Conservation (phyloP, 2,888 invertebrate genomes). For the Pocota personata region DNA sequence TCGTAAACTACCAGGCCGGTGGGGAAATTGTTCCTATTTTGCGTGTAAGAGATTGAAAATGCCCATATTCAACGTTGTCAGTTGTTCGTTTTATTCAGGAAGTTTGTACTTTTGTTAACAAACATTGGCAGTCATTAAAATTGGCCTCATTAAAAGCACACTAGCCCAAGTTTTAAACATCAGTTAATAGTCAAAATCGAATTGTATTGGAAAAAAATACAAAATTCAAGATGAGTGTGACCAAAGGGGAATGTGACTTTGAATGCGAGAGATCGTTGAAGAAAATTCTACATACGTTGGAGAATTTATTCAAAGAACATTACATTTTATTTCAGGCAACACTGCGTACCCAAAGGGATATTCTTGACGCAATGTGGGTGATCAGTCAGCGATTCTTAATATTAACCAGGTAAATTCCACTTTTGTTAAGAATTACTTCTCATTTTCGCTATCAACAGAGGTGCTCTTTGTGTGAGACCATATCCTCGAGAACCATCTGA, state of each 20-base stretch:
- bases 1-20: background rate
- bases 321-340: background rate
- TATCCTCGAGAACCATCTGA: constrained; percentile 27
- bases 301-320: constrained; percentile 22
- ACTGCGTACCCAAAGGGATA: background rate
- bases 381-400: constrained; percentile 46
- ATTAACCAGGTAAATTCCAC: constrained; percentile 22
- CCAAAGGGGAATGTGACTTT: background rate
- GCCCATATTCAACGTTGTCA: background rate
- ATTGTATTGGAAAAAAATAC: background rate
- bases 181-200: background rate
- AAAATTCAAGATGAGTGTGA: background rate
- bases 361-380: constrained; percentile 31
- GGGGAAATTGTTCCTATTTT: background rate
- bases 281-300: background rate
- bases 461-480: constrained; percentile 26
- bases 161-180: background rate
- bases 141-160: background rate
- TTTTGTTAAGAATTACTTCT: background rate
- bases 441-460: constrained; percentile 5
- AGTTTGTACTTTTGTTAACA: background rate
- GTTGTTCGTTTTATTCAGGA: background rate
- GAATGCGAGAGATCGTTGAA: constrained; percentile 2
- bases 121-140: background rate
- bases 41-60: background rate